These are phyloP conservation scores for Coregonus clupeaformis DNA, from an alignment of 2,113 vertebrate genomes.

Conservation along the genomic window DNA sequence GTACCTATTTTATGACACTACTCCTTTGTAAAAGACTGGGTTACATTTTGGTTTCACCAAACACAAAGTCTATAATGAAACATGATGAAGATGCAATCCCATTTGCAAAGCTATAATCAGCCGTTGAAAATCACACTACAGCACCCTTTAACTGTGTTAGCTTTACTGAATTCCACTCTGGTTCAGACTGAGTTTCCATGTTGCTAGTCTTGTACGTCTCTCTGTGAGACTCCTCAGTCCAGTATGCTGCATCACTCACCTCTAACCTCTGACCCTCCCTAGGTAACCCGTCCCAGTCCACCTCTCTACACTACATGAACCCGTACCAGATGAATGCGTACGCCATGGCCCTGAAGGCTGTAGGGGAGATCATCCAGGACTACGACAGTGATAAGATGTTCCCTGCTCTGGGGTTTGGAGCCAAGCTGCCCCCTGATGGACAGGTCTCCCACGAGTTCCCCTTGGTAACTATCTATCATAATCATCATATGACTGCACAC, in stretches of 20 bases:
- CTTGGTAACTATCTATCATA: conserved; percentile 72
- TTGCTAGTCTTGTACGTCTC: background rate
- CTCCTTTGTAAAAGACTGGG: too few species aligned
- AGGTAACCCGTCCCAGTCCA: conserved; percentile 92
- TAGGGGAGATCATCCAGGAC: conserved; percentile 95
- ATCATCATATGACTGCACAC: background rate
- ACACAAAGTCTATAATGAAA: too few species aligned
- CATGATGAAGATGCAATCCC: too few species aligned
- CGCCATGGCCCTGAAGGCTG: conserved; percentile 89
- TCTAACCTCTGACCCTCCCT: conserved; percentile 32
- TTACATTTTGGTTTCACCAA: too few species aligned
- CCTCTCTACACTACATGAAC: conserved; percentile 95
- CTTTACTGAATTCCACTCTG: too few species aligned
- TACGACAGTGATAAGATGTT: conserved; percentile 97
- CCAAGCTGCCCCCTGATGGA: conserved; percentile 91
- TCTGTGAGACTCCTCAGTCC: background rate
- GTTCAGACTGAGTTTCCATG: background rate
- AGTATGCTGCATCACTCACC: background rate
- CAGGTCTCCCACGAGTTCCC: conserved; percentile 91
- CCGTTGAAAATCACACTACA: background rate
- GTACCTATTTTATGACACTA: background rate
- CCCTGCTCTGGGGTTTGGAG: conserved; percentile 89
- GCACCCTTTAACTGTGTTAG: background rate
- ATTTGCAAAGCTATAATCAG: background rate
- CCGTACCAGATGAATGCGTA: conserved; percentile 97